Percentiles rank a stretch among this genome's conserved stretches.
Conservation (phyloP, 2,113 vertebrate genomes). For the Xiphophorus hellerii region DNA sequence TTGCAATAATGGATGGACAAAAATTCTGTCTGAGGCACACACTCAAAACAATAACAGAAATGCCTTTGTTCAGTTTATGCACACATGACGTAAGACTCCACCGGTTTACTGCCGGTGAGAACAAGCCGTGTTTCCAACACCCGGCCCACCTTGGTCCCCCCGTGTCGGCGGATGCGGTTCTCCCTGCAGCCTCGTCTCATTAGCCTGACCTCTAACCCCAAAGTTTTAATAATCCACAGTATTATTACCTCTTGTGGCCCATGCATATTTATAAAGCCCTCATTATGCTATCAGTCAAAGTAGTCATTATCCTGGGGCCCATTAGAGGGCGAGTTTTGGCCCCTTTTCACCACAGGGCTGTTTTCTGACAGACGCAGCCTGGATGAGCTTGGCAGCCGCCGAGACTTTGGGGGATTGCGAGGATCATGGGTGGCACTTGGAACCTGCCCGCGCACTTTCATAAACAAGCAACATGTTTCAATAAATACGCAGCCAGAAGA, state of each 20-base stretch:
- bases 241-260: constrained; percentile 71
- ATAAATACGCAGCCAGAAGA: constrained; percentile 7
- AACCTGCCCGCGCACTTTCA: constrained; percentile 17
- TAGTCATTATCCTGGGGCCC: constrained; percentile 78
- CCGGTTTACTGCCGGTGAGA: constrained; percentile 22
- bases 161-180: constrained; percentile 20
- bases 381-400: constrained; percentile 39
- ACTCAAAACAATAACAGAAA: neutral
- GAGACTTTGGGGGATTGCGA: constrained; percentile 32
- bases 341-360: constrained; percentile 32
- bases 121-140: constrained; percentile 39
- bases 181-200: constrained; percentile 45
- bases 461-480: constrained; percentile 36
- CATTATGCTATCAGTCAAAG: constrained; percentile 80
- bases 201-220: constrained; percentile 75
- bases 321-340: constrained; percentile 69
- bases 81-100: neutral
- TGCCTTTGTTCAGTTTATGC: neutral
- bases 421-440: constrained; percentile 46
- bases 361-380: constrained; percentile 52
- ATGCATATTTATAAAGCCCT: constrained; percentile 80
- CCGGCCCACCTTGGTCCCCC: constrained; percentile 35
- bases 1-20: too few relatives aligned
- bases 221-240: constrained; percentile 75
- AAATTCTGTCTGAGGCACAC: too few relatives aligned